phyloP scores from a whole-genome alignment of 2,888 invertebrate genomes.

The Arrhopalites spinosus region DNA sequence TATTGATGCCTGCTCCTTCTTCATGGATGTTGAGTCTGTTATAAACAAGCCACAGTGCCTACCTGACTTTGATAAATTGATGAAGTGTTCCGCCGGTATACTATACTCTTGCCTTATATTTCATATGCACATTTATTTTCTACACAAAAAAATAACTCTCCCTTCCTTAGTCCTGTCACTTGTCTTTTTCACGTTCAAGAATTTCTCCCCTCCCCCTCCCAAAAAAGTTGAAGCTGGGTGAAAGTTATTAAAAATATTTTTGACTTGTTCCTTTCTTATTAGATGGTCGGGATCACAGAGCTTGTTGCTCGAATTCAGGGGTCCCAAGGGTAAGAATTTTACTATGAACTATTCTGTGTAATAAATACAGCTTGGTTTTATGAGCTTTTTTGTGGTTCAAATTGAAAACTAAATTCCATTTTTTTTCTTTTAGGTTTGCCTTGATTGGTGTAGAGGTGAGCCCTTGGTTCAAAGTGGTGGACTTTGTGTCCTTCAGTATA shows the following conservation, averaged over 20 bases:
- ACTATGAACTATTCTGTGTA: no score
- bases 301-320: constrained; percentile 78
- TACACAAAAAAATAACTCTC: no score
- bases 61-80: constrained; percentile 80
- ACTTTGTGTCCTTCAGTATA: constrained; percentile 73
- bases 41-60: constrained; percentile 81
- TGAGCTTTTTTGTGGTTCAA: neutral
- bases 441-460: constrained; percentile 84
- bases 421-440: constrained; percentile 61
- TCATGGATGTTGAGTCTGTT: constrained; percentile 80
- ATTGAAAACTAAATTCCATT: neutral
- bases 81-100: constrained; percentile 79
- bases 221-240: neutral
- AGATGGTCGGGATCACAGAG: constrained; percentile 75
- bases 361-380: no score
- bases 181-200: neutral
- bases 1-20: constrained; percentile 82
- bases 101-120: no score
- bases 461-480: constrained; percentile 68
- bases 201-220: neutral
- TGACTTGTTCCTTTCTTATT: constrained; percentile 38
- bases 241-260: constrained; percentile 18
- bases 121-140: no score
- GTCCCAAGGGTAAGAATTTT: constrained; percentile 66
- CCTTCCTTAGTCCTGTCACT: neutral